Evolutionary conservation across 2,113 vertebrate genomes (phyloP), one percentile per base, ranked within the genome.

Genomic region (Chloropsis cyanopogon): DNA sequence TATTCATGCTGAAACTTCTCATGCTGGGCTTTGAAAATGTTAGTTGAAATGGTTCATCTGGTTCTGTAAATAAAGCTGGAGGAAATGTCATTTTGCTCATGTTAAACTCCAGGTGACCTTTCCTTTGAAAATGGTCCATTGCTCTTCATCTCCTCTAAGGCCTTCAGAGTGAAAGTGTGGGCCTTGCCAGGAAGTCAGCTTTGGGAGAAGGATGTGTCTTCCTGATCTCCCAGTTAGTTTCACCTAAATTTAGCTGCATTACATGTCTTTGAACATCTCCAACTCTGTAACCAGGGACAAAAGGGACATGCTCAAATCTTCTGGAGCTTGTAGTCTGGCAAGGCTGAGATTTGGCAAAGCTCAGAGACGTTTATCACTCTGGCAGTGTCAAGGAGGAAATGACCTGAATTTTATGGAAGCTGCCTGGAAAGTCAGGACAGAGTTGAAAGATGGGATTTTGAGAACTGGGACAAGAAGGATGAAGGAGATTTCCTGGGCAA

Each of bases 101-200:
- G 89, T 79, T 93, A 91, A 97, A 96, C 91, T 95, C 70, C 75
- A 47, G 78, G 29, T 82, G 92, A 95, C 95, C 92, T 87, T 91
- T 88, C 42, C 79, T 92, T 93, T 96, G 93, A 95, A 92, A 92
- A 94, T 0, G 29, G 68, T 93, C 91, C 94, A 21, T 75, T 81
- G 86, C 91, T 90, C 72, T 56, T 57, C 83, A 23, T 91, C 92
- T 85, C 33, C 50, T 86, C 60, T 10, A 52, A 71, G 52, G 80
- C 79, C 75, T 86, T 93, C 15, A 0, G 59, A 81, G 72, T 37
- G 52, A 76, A 81, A 91, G 80, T 12, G 20, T 60, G 59, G 93
- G 88, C 90, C 76, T 83, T 85, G 78, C 85, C 88, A 54, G 68
- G 88, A 88, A 85, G 79, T 97, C 92, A 92, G 11, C 68, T 73